Conservation (phyloP, 2,888 invertebrate genomes). For the Prosopocoilus inquinatus region DNA sequence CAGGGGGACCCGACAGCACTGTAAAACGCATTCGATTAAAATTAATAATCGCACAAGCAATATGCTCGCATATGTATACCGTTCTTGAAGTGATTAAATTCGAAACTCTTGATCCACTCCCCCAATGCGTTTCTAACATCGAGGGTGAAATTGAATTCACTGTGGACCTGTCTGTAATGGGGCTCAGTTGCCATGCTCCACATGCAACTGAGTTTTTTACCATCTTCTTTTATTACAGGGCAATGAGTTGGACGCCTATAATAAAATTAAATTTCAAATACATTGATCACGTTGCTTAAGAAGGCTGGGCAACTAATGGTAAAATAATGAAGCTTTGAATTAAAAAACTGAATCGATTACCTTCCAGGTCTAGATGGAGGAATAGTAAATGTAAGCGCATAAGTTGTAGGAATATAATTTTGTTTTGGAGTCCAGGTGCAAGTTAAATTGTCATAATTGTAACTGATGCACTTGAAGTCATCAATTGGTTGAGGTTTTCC, state of each 20-base stretch:
- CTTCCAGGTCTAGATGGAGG: conserved; percentile 10
- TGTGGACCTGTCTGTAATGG: conserved; percentile 55
- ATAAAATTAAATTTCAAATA: conserved; percentile 9
- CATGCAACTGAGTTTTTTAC: conserved; percentile 46
- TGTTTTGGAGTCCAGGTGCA: conserved; percentile 70
- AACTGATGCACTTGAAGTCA: conserved; percentile 71
- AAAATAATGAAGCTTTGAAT: no score
- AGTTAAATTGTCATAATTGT: conserved; percentile 70
- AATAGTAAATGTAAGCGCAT: conserved; percentile 50
- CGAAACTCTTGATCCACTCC: conserved; percentile 51
- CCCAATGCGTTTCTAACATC: conserved; percentile 64
- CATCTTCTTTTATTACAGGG: conserved; percentile 19
- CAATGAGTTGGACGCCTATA: conserved; percentile 13
- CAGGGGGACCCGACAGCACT: conserved; percentile 55
- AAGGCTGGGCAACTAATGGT: no score
- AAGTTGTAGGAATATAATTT: conserved; percentile 58
- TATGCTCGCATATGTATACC: conserved; percentile 43
- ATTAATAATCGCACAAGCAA: not conserved
- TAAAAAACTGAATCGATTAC: not conserved
- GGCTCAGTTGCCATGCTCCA: conserved; percentile 56
- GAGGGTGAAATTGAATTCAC: conserved; percentile 59
- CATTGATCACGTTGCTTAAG: not conserved
- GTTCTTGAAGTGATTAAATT: conserved; percentile 58
- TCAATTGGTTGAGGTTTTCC: conserved; percentile 60
- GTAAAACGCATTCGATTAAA: conserved; percentile 25